Base-by-base conservation (phyloP, 2,888 invertebrate genomes). In the Dusona sp. region DNA sequence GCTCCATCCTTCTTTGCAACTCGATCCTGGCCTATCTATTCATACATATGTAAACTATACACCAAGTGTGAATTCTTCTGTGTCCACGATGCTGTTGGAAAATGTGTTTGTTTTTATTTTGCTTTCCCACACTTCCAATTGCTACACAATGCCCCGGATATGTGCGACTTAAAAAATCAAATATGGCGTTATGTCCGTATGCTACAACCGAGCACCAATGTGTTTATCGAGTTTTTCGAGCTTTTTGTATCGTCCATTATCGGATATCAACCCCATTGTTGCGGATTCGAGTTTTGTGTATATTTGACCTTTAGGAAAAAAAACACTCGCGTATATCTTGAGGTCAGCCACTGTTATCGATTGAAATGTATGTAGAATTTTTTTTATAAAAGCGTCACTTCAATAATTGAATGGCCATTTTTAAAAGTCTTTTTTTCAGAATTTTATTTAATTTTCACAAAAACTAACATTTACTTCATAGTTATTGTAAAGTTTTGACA, bases 1-100 rank as follows among this genome's bases (percentile, higher is more conserved):
- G 48, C 42, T 61, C 22, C 42, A 70, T 72, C 64, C 72, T 79
- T 80, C 77, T 74, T 84, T 68, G 83, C 73, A 65, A 36, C 84
- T 57, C 75, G 54, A 61, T 68, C 29, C 73, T 68, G 64, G 73
- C 51, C 79, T 84, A 68, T 74, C 48, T 51, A 22, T 36, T 25
- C 64, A 42, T 42, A 64, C 57, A 38, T 48, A 61, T 45, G 36
- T 79, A 64, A 38, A 67, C 65, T 38, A 79, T 38, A 42, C 3
- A 4, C 57, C 36, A 25, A 42, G 29, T 54, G 42, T 68, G 72
- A 33, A 57, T n/a, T 72, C 33, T 33, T 36, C 22, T 48, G 61
- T 29, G 64, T 54, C 51, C 38, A 38, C n/a, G 65, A 16, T 22
- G 11, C 51, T 9, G 42, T 51, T 36, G 78, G 77, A 22, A 42